Evolutionary conservation across 2,888 invertebrate genomes (phyloP).

Genomic region (Notodonta dromedarius): DNA sequence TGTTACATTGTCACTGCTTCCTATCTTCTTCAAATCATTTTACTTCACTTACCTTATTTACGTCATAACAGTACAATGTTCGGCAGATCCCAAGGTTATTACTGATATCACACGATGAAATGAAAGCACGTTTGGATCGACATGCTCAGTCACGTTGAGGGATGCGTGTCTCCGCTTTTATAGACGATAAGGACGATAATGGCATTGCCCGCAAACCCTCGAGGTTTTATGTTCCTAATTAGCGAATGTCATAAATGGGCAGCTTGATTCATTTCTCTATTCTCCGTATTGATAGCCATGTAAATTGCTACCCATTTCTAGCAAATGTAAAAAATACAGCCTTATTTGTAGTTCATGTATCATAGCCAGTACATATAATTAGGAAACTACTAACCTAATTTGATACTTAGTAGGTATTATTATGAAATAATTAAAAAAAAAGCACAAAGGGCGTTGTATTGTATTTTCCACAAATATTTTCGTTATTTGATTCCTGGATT

Average conservation of each 20-base stretch:
- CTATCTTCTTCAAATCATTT: no score
- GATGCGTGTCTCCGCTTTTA: neutral
- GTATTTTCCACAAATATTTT: neutral
- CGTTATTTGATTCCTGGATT: neutral
- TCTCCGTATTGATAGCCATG: neutral
- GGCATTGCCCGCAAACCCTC: neutral
- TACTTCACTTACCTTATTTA: neutral
- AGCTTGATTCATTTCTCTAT: slow-evolving; percentile 5
- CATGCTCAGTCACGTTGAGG: slow-evolving; percentile 1
- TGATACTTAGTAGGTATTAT: no score
- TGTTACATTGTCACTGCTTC: no score
- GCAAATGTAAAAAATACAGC: neutral
- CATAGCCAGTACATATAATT: neutral
- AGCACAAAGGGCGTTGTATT: neutral
- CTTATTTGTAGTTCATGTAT: neutral
- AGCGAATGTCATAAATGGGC: neutral
- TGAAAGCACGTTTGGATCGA: neutral
- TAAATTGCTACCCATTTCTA: neutral
- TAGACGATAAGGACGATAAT: slow-evolving; percentile 1
- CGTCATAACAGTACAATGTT: neutral
- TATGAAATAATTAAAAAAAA: no score
- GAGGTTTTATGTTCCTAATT: neutral
- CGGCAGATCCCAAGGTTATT: neutral
- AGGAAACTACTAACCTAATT: no score
- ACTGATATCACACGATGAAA: neutral